Evolutionary conservation across 2,888 invertebrate species (phyloP).

Genomic region (Willowsia nigromaculata): DNA sequence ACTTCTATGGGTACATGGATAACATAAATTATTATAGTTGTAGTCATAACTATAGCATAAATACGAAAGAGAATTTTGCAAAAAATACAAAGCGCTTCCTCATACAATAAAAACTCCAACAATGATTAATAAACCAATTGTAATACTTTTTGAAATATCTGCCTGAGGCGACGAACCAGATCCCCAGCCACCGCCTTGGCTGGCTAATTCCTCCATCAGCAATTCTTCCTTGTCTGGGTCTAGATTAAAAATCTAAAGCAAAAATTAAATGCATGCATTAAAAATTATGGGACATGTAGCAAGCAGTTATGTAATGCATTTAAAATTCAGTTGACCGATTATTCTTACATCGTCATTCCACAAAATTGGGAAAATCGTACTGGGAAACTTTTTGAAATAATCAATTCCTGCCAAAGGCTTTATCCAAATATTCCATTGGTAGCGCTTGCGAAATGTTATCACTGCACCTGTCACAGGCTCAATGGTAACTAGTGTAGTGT

Average conservation of each 20-base stretch:
- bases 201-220: slow-evolving; percentile 70
- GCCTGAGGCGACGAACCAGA: not conserved
- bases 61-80: too few relatives aligned
- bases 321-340: not conserved
- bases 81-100: not conserved
- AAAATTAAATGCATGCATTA: not conserved
- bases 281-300: not conserved
- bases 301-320: not conserved
- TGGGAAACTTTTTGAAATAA: slow-evolving; percentile 55
- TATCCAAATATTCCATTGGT: slow-evolving; percentile 71
- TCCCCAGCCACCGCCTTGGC: slow-evolving; percentile 9
- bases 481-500: slow-evolving; percentile 46
- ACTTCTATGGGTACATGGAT: too few relatives aligned
- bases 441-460: slow-evolving; percentile 61
- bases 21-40: too few relatives aligned
- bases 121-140: slow-evolving; percentile 13
- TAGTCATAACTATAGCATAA: too few relatives aligned
- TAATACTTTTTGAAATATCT: not conserved
- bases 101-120: not conserved
- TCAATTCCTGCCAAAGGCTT: slow-evolving; percentile 65
- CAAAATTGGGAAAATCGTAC: slow-evolving; percentile 60
- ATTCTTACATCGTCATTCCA: slow-evolving; percentile 73
- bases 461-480: slow-evolving; percentile 72
- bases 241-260: slow-evolving; percentile 61
- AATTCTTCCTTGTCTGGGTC: slow-evolving; percentile 72